phyloP scores from a whole-genome alignment of 2,113 vertebrate species.

The Microcebus griseorufus region DNA sequence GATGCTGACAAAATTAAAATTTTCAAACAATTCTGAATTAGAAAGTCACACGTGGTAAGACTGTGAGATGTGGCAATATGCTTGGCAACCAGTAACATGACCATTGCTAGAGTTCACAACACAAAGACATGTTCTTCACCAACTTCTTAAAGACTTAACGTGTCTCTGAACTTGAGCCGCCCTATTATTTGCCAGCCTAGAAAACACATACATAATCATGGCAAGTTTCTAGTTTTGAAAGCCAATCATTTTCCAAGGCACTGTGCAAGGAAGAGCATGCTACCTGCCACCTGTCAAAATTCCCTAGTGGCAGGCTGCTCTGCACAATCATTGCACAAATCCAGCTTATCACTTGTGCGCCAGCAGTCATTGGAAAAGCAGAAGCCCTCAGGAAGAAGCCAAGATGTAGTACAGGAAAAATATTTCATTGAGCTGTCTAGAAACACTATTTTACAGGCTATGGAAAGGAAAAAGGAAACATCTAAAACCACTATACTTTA shows the following conservation, averaged over 20 bases:
- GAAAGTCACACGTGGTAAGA: neutral
- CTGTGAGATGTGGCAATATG: neutral
- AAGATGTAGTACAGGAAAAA: neutral
- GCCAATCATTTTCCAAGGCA: neutral
- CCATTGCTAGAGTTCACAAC: neutral
- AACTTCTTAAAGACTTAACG: neutral
- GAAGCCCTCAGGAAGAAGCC: conserved; percentile 12
- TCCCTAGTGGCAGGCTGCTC: neutral
- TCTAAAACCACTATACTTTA: conserved; percentile 40
- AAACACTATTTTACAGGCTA: conserved; percentile 39
- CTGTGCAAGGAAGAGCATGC: neutral
- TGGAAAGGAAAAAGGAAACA: conserved; percentile 38
- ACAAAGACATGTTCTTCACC: neutral
- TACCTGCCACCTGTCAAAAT: neutral
- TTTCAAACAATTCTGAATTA: conserved; percentile 53
- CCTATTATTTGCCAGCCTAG: neutral
- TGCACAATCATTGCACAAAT: neutral
- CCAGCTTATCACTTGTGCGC: neutral
- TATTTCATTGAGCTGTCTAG: conserved; percentile 42
- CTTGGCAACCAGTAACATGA: neutral
- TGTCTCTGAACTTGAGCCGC: neutral
- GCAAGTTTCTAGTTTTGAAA: conserved; percentile 45
- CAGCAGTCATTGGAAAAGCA: conserved; percentile 49
- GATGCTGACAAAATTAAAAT: conserved; percentile 66
- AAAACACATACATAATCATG: conserved; percentile 1